Conservation (phyloP, 2,888 invertebrate genomes). For the Tethea ocularis region DNA sequence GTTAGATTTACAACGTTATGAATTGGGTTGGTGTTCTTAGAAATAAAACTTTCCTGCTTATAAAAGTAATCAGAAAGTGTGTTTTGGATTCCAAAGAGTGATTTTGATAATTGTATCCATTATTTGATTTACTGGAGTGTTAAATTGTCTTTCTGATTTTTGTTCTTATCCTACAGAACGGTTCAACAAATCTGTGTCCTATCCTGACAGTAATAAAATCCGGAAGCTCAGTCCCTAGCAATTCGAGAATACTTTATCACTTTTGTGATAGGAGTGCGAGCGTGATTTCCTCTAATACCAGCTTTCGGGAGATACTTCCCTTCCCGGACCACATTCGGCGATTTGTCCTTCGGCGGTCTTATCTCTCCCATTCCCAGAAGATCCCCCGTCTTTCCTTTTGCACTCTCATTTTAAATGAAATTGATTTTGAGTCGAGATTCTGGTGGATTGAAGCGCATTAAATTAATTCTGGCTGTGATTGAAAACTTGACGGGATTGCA, state of each 20-base stretch:
- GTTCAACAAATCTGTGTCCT: not conserved
- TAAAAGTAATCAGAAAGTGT: not conserved
- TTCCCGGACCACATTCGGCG: constrained; percentile 45
- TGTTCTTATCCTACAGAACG: no score
- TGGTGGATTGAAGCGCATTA: constrained; percentile 61
- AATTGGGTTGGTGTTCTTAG: not conserved
- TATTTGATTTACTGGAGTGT: not conserved
- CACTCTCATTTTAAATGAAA: constrained; percentile 54
- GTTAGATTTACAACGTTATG: constrained; percentile 28
- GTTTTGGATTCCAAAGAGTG: not conserved
- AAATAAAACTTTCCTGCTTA: not conserved
- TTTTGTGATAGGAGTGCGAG: constrained; percentile 47
- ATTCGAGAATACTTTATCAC: constrained; percentile 50
- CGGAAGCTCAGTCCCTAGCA: constrained; percentile 39
- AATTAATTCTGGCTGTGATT: constrained; percentile 64
- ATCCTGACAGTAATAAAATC: constrained; percentile 41
- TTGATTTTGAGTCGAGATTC: constrained; percentile 53
- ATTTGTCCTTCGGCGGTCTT: constrained; percentile 44
- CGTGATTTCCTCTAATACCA: constrained; percentile 61
- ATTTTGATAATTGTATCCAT: not conserved
- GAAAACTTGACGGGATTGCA: constrained; percentile 48
- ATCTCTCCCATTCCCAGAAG: constrained; percentile 47
- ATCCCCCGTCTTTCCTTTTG: constrained; percentile 46
- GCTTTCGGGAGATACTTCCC: constrained; percentile 45
- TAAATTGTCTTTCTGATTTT: constrained; percentile 16